Evolutionary conservation across 2,797 vertebrate species (phyloP), one percentile per base, ranked within the genome.

Genomic region (Simalia tracyae): DNA sequence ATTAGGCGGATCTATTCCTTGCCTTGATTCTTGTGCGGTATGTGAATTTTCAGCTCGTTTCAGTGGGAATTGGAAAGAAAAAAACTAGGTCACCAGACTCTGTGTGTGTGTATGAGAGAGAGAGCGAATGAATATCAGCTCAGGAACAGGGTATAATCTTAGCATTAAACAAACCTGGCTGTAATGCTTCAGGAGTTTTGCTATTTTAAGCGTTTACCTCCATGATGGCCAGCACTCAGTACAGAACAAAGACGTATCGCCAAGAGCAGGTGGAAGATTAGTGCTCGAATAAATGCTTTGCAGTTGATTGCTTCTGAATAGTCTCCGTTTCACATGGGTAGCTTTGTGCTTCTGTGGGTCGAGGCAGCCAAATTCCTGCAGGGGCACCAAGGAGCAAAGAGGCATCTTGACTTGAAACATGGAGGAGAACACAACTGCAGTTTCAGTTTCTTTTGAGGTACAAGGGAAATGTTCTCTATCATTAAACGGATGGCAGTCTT

Each of bases 1-100:
- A 42, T 0, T 84, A 5, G 94, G 66, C 54, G 57, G 90, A 3
- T 60, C 87, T 72, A 26, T 94, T 93, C 94, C 93, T 95, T 84
- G 14, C 26, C 88, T 95, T 60, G 86, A 89, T 84, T 0, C 90
- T 66, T 10, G 54, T 95, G 26, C 92, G 93, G 89, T 90, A n/a
- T 42, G 90, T 10, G 92, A 95, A 94, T 95, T 93, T 76, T 7
- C 91, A 17, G 72, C 91, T 87, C 63, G 95, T 26, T 89, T 95
- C 88, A 7, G 0, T 88, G 81, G 92, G 91, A 90, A 91, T 96
- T 92, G 90, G 42, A 24, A 24, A 93, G 92, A 36, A 0, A 42
- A 93, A 96, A 97, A 97, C 91, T 97, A 96, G 97, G 97, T 97
- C 96, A 96, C 89, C 12, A 0, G 42, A 72, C 63, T 42, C 15